These are phyloP conservation scores for Lordiphosa collinella DNA, from an alignment of 1,140 invertebrate genomes.

Conservation along the genomic window DNA sequence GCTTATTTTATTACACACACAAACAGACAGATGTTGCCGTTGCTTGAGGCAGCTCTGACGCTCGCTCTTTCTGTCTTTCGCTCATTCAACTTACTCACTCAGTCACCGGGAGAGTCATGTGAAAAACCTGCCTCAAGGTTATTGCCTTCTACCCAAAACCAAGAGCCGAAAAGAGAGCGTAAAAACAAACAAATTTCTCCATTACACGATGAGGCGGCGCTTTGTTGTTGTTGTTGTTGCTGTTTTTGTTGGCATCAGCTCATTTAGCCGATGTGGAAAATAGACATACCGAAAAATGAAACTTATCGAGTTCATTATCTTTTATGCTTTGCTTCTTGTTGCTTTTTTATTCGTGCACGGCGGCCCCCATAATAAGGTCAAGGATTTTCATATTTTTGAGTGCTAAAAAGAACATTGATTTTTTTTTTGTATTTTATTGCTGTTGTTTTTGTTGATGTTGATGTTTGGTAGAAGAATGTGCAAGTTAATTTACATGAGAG, in stretches of 20 bases:
- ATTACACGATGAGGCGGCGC: slow-evolving; percentile 52
- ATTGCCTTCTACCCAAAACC: slow-evolving; percentile 59
- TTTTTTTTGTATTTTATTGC: background rate
- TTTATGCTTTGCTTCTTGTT: slow-evolving; percentile 18
- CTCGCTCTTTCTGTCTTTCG: slow-evolving; percentile 9
- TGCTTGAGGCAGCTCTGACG: background rate
- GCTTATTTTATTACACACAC: slow-evolving; percentile 36
- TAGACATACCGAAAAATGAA: slow-evolving; percentile 25
- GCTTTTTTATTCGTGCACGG: background rate
- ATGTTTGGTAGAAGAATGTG: background rate
- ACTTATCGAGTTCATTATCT: slow-evolving; percentile 67
- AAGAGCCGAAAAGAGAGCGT: slow-evolving; percentile 47
- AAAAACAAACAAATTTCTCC: slow-evolving; percentile 68
- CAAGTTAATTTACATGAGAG: background rate
- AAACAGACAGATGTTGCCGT: slow-evolving; percentile 8
- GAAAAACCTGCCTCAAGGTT: slow-evolving; percentile 76
- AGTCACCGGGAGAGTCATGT: slow-evolving; percentile 23
- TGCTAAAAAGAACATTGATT: slow-evolving; percentile 19
- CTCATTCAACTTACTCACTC: background rate
- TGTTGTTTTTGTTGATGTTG: background rate
- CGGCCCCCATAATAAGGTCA: slow-evolving; percentile 48
- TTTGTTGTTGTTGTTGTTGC: slow-evolving; percentile 37
- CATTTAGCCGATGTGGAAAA: slow-evolving; percentile 9
- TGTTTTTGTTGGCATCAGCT: slow-evolving; percentile 14
- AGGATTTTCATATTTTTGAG: slow-evolving; percentile 54